Percentiles rank a stretch among this genome's conserved stretches.
These are phyloP conservation scores for Serripes groenlandicus DNA, from an alignment of 2,888 invertebrate genomes.

Conservation along the genomic window DNA sequence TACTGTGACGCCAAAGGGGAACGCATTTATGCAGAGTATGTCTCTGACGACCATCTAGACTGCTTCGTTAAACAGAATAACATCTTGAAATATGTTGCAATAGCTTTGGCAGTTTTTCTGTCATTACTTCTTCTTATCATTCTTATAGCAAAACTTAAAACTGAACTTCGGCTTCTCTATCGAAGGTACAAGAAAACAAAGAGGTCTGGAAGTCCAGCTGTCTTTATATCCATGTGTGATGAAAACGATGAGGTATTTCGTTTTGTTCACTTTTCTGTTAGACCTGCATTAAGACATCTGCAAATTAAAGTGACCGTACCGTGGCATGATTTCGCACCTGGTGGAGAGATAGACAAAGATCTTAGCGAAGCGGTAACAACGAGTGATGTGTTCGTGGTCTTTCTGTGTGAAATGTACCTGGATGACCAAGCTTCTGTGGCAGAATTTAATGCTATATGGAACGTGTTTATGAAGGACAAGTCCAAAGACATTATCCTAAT, in stretches of 20 bases:
- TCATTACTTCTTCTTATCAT: neutral
- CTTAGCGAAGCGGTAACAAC: neutral
- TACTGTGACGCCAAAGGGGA: conserved; percentile 23
- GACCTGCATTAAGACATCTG: neutral
- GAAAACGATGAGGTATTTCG: conserved; percentile 21
- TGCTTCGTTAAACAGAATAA: neutral
- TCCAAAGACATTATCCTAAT: conserved; percentile 15
- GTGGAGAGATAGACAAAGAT: neutral
- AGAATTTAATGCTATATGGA: conserved; percentile 29
- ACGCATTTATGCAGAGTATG: neutral
- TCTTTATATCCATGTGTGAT: conserved; percentile 34
- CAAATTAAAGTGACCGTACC: neutral
- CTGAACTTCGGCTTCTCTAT: conserved; percentile 6
- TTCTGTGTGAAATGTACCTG: conserved; percentile 20
- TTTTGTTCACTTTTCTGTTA: neutral
- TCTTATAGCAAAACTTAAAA: neutral
- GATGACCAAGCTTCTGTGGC: neutral
- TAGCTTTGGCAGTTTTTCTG: neutral
- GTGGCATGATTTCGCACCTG: neutral
- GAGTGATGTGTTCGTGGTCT: conserved; percentile 7
- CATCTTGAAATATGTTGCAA: neutral
- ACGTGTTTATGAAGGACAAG: neutral
- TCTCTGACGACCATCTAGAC: neutral
- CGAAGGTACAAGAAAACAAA: neutral
- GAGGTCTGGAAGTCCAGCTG: neutral